phyloP scores from a whole-genome alignment of 2,888 invertebrate species.

The Keiferia lycopersicella region DNA sequence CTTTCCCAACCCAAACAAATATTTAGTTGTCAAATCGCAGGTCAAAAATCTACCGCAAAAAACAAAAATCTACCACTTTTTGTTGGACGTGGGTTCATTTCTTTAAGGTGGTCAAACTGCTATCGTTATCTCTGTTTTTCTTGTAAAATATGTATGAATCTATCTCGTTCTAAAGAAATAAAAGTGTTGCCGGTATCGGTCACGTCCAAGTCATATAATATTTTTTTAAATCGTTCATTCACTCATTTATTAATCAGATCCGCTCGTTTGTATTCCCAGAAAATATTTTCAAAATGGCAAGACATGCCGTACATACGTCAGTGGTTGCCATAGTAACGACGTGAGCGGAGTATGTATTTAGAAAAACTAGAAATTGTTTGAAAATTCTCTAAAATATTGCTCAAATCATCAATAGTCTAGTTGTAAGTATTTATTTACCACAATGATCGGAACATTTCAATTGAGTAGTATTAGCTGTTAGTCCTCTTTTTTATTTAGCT shows the following conservation, averaged over 20 bases:
- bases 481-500: no score
- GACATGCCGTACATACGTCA: background rate
- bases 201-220: background rate
- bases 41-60: slow-evolving; percentile 3
- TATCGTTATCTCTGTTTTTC: background rate
- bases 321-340: slow-evolving; percentile 13
- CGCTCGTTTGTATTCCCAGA: background rate
- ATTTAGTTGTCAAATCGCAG: slow-evolving; percentile 16
- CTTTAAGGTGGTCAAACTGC: slow-evolving; percentile 1
- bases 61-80: background rate
- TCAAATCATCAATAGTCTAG: no score
- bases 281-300: slow-evolving; percentile 1
- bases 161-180: background rate
- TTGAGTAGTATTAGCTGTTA: no score
- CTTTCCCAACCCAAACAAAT: slow-evolving; percentile 27
- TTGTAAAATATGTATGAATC: background rate
- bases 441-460: no score
- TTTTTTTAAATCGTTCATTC: background rate
- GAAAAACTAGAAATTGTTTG: background rate
- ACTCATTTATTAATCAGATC: background rate
- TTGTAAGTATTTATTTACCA: no score
- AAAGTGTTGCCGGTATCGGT: background rate
- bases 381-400: no score
- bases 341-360: background rate
- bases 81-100: background rate